Evolutionary conservation across 2,113 vertebrate species (phyloP).

Genomic region (Fulmarus glacialis): DNA sequence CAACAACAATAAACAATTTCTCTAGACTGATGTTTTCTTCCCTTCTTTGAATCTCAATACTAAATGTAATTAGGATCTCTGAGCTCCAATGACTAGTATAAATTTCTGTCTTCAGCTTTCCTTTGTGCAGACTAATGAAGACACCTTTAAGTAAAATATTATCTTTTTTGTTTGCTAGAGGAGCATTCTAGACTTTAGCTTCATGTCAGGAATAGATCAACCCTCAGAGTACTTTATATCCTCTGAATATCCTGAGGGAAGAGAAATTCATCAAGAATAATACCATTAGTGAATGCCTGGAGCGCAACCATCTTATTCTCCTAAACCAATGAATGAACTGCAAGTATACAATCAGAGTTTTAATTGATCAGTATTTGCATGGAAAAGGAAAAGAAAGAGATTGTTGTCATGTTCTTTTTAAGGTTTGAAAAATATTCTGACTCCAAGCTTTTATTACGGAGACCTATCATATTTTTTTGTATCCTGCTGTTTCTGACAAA

Average conservation of each 20-base stretch:
- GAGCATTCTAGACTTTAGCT: slow-evolving; percentile 64
- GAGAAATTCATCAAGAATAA: slow-evolving; percentile 82
- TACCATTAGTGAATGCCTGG: slow-evolving; percentile 77
- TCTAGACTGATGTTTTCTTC: neutral
- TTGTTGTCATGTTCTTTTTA: slow-evolving; percentile 76
- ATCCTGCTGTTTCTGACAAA: neutral
- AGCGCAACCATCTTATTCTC: slow-evolving; percentile 79
- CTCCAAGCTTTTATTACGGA: slow-evolving; percentile 43
- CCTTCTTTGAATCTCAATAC: slow-evolving; percentile 31
- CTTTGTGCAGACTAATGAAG: slow-evolving; percentile 58
- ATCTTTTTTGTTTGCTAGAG: slow-evolving; percentile 49
- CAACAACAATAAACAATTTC: slow-evolving; percentile 17
- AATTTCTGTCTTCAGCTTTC: slow-evolving; percentile 38
- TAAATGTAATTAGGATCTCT: slow-evolving; percentile 51
- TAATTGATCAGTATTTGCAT: slow-evolving; percentile 57
- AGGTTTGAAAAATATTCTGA: slow-evolving; percentile 46
- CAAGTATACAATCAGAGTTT: slow-evolving; percentile 69
- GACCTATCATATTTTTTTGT: slow-evolving; percentile 49
- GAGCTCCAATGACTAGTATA: slow-evolving; percentile 9
- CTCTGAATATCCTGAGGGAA: slow-evolving; percentile 78
- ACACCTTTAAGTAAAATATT: slow-evolving; percentile 58
- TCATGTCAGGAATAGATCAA: slow-evolving; percentile 84
- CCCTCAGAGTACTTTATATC: slow-evolving; percentile 71
- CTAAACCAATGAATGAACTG: slow-evolving; percentile 72
- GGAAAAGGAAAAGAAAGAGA: slow-evolving; percentile 51